These are phyloP conservation scores for Eledona agricola DNA, from an alignment of 2,888 invertebrate species.

Conservation along the genomic window DNA sequence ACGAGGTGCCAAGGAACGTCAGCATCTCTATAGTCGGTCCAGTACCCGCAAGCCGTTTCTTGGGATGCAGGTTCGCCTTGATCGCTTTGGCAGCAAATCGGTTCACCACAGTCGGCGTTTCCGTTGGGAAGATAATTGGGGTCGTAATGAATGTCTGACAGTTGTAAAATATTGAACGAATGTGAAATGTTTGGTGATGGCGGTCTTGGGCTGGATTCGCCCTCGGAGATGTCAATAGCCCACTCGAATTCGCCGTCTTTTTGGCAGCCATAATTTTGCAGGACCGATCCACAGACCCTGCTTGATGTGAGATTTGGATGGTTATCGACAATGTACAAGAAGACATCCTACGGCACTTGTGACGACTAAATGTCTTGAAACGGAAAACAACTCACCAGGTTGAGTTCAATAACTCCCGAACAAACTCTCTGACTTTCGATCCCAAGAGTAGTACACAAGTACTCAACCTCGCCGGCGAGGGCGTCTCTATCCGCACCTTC, in stretches of 20 bases:
- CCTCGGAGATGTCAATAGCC: conserved; percentile 47
- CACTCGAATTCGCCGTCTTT: conserved; percentile 41
- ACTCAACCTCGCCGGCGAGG: conserved; percentile 27
- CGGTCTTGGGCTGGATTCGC: conserved; percentile 27
- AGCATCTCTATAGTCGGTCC: conserved; percentile 83
- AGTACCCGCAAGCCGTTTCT: conserved; percentile 71
- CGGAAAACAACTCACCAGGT: conserved; percentile 40
- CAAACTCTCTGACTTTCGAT: conserved; percentile 43
- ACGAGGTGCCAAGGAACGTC: conserved; percentile 77
- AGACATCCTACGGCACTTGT: conserved; percentile 64
- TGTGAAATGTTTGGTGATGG: conserved; percentile 6
- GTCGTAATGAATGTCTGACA: conserved; percentile 85
- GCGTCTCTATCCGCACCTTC: conserved; percentile 23
- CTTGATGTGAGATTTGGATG: conserved; percentile 64
- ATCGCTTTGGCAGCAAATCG: conserved; percentile 78
- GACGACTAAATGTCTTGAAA: conserved; percentile 4
- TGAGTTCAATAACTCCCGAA: conserved; percentile 35
- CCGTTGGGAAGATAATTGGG: conserved; percentile 74
- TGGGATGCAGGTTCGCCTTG: conserved; percentile 65
- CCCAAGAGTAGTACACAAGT: conserved; percentile 32
- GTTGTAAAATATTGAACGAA: conserved; percentile 66
- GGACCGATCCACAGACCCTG: conserved; percentile 66
- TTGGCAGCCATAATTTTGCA: conserved; percentile 61
- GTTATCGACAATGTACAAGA: conserved; percentile 68
- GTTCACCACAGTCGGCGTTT: conserved; percentile 77